Base-by-base conservation (phyloP, 2,113 vertebrate species). In the Alosa alosa region DNA sequence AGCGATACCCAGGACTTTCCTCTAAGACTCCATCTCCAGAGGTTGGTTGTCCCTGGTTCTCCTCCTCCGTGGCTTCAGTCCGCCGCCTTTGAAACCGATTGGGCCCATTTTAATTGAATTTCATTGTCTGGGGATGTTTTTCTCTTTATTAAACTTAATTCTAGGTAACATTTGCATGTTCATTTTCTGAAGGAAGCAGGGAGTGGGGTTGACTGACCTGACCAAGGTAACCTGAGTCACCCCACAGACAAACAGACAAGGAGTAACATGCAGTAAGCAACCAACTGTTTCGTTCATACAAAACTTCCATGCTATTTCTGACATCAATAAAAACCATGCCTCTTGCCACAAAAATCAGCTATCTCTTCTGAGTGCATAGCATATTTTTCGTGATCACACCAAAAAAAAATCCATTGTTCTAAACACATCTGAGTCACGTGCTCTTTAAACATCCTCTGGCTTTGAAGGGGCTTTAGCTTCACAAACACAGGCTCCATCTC, bases 361-460 rank as follows among this genome's bases (percentile, higher is more conserved):
- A 78, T 78, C 31, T 39, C 11, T 13, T 39, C 72, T 39, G 31
- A 78, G 15, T 39, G 2, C 31, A 11, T 39, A 39, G 72, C 72
- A 78, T 13, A 39, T 78, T 36, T 78, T 64, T 25, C 7, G 39
- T 4, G 39, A 39, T 15, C 11, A 78, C 72, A 17, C 3, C 31
- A 39, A 78, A 72, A 75, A 72, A 78, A 78, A 36, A 10, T 15
- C 72, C 64, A 72, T 72, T 72, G 64, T 72, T 72, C 64, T 72
- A 36, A 72, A 72, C n/a, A 31, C 64, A 72, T 72, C 0, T 60
- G 55, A 72, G 31, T 72, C 25, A 10, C 64, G 15, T 36, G 64
- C 31, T 78, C 39, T 78, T 78, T 41, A 78, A 78, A 78, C 72
- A 78, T 78, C 72, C 72, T 78, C 36, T 5, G 72, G 72, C 64